Base-by-base conservation (phyloP, 2,888 invertebrate genomes). In the Drosophila leonis region DNA sequence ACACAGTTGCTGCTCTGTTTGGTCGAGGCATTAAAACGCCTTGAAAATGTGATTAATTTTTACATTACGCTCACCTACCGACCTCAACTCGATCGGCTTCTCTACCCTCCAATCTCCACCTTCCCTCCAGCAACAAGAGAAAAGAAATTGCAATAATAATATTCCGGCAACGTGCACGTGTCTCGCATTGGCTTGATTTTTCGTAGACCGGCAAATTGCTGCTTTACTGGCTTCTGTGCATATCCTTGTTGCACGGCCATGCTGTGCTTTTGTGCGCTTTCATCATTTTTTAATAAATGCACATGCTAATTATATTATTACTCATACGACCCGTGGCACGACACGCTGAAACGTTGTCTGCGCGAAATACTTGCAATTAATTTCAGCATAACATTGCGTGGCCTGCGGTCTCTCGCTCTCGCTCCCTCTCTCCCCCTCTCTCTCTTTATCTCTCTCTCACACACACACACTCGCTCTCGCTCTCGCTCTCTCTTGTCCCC, bases 241-340 rank as follows among this genome's bases (percentile, higher is more conserved):
- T 44, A 49, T 59, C 57, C 57, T 44, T 35, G n/a, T n/a, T 12
- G 39, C 42, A 62, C 39, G 54, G 61, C 74, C 44, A 24, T 35
- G 46, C 37, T 52, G 65, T 41, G 54, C 77, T 74, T 80, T 83
- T 84, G 79, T 75, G 83, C 82, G 71, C 80, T 85, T 83, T 82
- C 86, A 86, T 83, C 82, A 86, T 82, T 82, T 85, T 84, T 86
- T 83, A 85, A 85, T 85, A 85, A 85, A 85, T 85, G 86, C 75
- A 77, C 82, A 85, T 84, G 84, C 84, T 85, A 85, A 85, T 85
- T 85, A 86, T 86, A 85, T 85, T 84, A 84, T 84, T 86, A 85
- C 86, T 80, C 83, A 85, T 85, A 81, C 86, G 82, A 79, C 73
- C 76, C 82, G 54, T 77, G 76, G 48, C 42, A 51, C 60, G 55